phyloP scores from a whole-genome alignment of 2,888 invertebrate species.

The Lutraria lutraria region DNA sequence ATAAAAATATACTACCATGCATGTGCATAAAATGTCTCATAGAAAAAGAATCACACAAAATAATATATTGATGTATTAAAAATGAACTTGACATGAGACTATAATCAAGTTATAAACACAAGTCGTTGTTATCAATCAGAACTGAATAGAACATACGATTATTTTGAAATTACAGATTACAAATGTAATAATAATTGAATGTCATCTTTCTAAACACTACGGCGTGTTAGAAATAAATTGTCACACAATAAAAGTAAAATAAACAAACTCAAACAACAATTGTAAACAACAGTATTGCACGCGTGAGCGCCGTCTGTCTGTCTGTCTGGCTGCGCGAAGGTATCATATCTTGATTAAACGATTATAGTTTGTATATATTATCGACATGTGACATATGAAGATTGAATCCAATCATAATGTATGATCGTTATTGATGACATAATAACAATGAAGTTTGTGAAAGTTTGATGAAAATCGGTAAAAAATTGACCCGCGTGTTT shows the following conservation, averaged over 20 bases:
- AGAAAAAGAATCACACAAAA: no score
- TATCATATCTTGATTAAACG: conserved; percentile 31
- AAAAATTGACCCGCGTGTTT: conserved; percentile 45
- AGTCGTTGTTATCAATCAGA: no score
- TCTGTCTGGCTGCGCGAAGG: conserved; percentile 19
- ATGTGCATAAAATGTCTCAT: no score
- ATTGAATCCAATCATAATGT: conserved; percentile 40
- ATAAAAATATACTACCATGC: no score
- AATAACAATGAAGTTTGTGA: conserved; percentile 42
- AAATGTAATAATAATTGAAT: no score
- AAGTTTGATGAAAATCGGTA: conserved; percentile 38
- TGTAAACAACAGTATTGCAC: neutral
- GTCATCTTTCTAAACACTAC: neutral
- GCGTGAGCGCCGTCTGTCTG: conserved; percentile 22
- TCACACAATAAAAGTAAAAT: neutral
- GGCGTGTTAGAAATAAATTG: neutral
- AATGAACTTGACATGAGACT: no score
- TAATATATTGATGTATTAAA: no score
- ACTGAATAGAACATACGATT: no score
- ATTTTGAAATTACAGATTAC: no score
- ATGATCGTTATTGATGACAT: conserved; percentile 47
- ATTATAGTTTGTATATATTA: conserved; percentile 46
- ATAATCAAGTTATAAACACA: no score
- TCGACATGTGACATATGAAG: conserved; percentile 50
- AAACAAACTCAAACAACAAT: neutral